Evolutionary conservation across 2,113 vertebrate species (phyloP), one percentile per base, ranked within the genome.

Genomic region (Phylloscopus whistleri): DNA sequence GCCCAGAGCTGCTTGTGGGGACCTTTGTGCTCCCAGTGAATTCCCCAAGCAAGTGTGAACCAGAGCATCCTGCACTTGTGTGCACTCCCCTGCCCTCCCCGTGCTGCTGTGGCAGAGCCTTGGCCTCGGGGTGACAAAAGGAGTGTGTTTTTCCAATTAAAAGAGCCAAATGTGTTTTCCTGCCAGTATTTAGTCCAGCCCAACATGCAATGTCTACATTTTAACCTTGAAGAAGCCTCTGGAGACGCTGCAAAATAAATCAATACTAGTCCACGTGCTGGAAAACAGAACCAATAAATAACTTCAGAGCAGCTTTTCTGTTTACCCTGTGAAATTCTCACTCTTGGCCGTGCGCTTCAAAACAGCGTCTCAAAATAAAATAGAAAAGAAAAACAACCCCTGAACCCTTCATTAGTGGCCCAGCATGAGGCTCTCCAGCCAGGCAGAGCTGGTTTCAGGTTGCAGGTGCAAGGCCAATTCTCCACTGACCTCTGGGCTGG

Each of bases 91-190:
- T 77, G 64, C 76, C 27, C 48, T 87, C 59, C 52, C 5, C 4
- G 46, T 24, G 68, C 55, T 84, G 91, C 92, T 82, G 37, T 78
- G 83, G 77, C 39, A 62, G 78, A 91, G 81, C 33, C 75, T 48
- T 89, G 89, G 89, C 95, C 93, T 80, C 70, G 3, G 88, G 94
- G 88, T 92, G 92, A 96, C 86, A 94, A 95, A 94, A 80, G 37
- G 35, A 87, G 46, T 60, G 3, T 96, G 96, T 96, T 97, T 97
- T 97, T 95, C 90, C 93, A 96, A 96, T 97, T 96, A 96, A 82
- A 95, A 84, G 77, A 92, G 77, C 88, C 94, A 96, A 95, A 97
- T 96, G 95, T 11, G 0, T 96, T 97, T 95, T 92, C 94, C 96
- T 95, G 94, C 80, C 86, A 92, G 89, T 77, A 46, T 95, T 89